phyloP scores from a whole-genome alignment of 2,797 vertebrate genomes.

The Scolopax bukidnonensis region DNA sequence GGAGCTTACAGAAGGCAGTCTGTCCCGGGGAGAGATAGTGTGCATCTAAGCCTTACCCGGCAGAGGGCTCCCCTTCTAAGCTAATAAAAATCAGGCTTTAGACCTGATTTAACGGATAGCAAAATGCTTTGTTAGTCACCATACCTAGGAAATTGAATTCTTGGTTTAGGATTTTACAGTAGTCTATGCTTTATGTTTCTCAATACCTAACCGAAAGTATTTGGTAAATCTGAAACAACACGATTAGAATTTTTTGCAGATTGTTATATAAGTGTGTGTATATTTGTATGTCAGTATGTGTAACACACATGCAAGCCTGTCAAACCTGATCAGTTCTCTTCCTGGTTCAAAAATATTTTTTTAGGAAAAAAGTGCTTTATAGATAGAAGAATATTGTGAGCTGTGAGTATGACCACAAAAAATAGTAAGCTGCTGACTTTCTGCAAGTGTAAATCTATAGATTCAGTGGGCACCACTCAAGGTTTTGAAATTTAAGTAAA shows the following conservation, averaged over 20 bases:
- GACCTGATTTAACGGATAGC: neutral
- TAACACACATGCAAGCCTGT: too few species aligned
- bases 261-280: fast-evolving
- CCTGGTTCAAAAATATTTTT: neutral
- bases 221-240: neutral
- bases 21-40: fast-evolving
- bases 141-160: neutral
- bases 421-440: neutral
- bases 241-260: neutral
- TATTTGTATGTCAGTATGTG: neutral
- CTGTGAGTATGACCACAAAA: neutral
- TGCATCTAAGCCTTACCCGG: neutral
- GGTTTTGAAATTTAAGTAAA: neutral
- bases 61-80: constrained; percentile 75
- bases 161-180: neutral
- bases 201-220: neutral
- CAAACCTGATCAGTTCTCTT: neutral
- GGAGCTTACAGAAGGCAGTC: neutral
- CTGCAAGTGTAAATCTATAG: neutral
- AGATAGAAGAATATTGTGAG: neutral
- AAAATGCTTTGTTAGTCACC: neutral
- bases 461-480: neutral
- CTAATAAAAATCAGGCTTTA: constrained; percentile 3
- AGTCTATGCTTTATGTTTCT: neutral
- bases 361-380: neutral